A percentile compares a stretch with the other conserved stretches of the same genome.
Evolutionary conservation across 2,113 vertebrate genomes (phyloP).

Genomic region (Centrocercus urophasianus): DNA sequence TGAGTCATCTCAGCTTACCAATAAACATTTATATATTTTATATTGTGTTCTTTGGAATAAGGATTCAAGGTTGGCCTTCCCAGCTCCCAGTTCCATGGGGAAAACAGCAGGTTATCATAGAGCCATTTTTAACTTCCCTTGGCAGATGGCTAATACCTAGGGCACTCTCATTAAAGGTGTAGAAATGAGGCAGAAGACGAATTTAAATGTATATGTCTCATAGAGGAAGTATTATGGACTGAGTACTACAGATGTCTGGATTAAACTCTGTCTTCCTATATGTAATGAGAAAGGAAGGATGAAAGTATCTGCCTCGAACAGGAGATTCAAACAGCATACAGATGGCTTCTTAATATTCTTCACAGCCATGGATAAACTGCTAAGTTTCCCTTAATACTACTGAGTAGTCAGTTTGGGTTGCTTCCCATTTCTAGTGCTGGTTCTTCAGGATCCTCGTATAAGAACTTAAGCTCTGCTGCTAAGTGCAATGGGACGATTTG

Average conservation of each 20-base stretch:
- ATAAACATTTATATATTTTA: neutral
- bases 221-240: neutral
- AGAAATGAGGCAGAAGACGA: neutral
- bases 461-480: neutral
- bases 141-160: neutral
- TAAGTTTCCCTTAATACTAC: neutral
- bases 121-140: neutral
- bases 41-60: rapidly evolving
- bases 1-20: neutral
- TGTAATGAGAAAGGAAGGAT: neutral
- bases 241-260: neutral
- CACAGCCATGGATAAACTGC: neutral
- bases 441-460: neutral
- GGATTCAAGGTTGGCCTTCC: neutral
- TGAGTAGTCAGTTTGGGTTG: neutral
- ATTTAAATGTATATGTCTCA: neutral
- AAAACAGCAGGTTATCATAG: neutral
- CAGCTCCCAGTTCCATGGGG: neutral
- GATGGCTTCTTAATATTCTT: neutral
- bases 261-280: neutral
- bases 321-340: neutral
- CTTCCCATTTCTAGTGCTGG: neutral
- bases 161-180: neutral
- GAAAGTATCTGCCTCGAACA: neutral
- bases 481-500: neutral